Base-by-base conservation (phyloP, 2,888 invertebrate species). In the Galerucella calmariensis region DNA sequence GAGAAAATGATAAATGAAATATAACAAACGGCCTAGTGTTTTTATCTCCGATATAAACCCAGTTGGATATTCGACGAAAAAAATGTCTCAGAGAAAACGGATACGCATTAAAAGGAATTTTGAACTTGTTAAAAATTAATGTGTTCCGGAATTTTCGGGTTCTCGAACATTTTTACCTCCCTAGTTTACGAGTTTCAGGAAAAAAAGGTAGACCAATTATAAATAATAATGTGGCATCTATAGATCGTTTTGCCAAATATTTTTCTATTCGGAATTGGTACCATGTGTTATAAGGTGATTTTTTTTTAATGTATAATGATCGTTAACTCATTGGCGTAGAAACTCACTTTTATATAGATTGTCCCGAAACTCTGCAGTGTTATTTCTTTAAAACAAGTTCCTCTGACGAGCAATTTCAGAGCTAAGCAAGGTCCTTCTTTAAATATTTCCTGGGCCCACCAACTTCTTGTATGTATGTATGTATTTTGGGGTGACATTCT, bases 1-100 rank as follows among this genome's bases (percentile, higher is more conserved):
- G 79, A 79, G 79, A 79, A 78, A 79, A 80, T 80, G 81, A 81
- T 82, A 80, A 82, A 82, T 82, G 79, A 79, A 80, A 77, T 73
- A 75, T 75, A 78, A 80, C 80, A 79, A 79, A 78, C 79, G 78
- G 77, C 71, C 75, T 66, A 72, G 72, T 76, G 76, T 78, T 80
- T 80, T 77, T 72, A 72, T 75, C 77, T 78, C 69, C 35, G 6
- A 41, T 74, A 75, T 69, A 72, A 71, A 68, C 68, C 74, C 69
- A 69, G 72, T 63, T 56, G 63, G 48, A 71, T 74, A 76, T 78
- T 79, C 58, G 72, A 76, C 20, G 20, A 74, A 78, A 56, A 56
- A 79, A 76, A 61, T 66, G 76, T 78, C 78, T 74, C 66, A 65
- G 35, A 68, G 35, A 68, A 75, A 41, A 75, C 81, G 80, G 81